Conservation (phyloP, 2,888 invertebrate genomes). For the Hypercompe scribonia region DNA sequence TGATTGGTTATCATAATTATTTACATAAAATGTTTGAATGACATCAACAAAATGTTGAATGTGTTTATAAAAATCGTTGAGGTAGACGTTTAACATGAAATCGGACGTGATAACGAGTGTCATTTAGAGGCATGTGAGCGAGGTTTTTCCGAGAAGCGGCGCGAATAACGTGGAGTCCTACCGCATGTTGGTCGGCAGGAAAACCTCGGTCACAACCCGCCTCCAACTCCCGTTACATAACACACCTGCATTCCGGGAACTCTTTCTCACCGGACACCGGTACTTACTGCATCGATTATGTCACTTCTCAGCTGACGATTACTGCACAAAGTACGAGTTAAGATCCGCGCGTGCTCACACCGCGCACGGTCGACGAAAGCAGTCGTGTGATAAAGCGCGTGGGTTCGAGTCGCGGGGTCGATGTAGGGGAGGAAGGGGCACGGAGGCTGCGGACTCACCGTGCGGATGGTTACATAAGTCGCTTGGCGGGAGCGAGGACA, state of each 20-base stretch:
- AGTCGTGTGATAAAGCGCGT: conserved; percentile 56
- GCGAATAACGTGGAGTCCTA: conserved; percentile 29
- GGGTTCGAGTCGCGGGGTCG: conserved; percentile 59
- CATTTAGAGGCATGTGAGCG: conserved; percentile 52
- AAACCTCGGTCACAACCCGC: conserved; percentile 23
- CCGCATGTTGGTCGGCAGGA: neutral
- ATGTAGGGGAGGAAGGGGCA: conserved; percentile 71
- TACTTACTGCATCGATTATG: conserved; percentile 85
- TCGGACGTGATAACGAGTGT: conserved; percentile 46
- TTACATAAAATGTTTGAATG: conserved; percentile 20
- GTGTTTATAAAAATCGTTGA: conserved; percentile 37
- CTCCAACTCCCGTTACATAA: conserved; percentile 76
- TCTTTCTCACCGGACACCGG: conserved; percentile 74
- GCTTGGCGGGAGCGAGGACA: conserved; percentile 76
- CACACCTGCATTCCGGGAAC: conserved; percentile 74
- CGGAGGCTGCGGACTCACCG: conserved; percentile 84
- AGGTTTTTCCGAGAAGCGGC: conserved; percentile 49
- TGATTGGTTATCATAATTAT: conserved; percentile 16
- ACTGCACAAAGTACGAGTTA: conserved; percentile 67
- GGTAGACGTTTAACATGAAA: conserved; percentile 29
- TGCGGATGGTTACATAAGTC: conserved; percentile 85
- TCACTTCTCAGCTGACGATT: conserved; percentile 81
- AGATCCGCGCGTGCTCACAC: conserved; percentile 54
- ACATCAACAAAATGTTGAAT: conserved; percentile 21
- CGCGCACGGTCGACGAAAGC: conserved; percentile 44